Percentiles rank a stretch among this genome's conserved stretches.
Evolutionary conservation across 2,113 vertebrate genomes (phyloP).

Genomic region (Chaenogobius annularis): DNA sequence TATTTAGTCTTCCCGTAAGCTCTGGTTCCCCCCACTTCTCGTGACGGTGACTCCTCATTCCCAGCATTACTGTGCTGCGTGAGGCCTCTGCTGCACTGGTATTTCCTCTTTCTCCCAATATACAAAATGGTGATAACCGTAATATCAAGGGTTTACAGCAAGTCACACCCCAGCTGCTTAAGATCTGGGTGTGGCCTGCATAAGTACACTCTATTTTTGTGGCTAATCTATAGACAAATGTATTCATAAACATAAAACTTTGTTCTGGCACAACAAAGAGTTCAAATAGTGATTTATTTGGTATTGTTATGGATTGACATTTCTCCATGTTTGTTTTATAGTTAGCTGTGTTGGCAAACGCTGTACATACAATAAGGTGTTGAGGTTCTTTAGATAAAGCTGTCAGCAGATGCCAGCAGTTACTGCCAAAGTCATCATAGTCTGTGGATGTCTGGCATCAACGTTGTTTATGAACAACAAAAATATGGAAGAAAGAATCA

Average conservation of each 20-base stretch:
- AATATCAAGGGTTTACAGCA: constrained; percentile 1
- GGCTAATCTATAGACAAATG: not conserved
- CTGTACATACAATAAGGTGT: not conserved
- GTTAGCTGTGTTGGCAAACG: not conserved
- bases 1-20: constrained; percentile 64
- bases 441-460: not conserved
- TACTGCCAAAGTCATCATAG: not conserved
- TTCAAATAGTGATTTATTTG: not conserved
- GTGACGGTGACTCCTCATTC: constrained; percentile 62
- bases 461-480: constrained; percentile 1
- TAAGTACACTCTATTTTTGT: not conserved
- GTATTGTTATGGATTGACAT: not conserved
- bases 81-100: constrained; percentile 46
- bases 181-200: not conserved
- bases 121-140: constrained; percentile 10
- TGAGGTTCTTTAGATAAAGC: constrained; percentile 8
- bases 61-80: constrained; percentile 65
- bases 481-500: constrained; percentile 1
- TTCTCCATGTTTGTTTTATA: constrained; percentile 1
- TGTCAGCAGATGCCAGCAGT: constrained; percentile 4
- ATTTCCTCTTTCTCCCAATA: constrained; percentile 36
- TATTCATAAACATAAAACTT: not conserved
- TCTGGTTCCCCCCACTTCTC: constrained; percentile 28
- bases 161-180: not conserved
- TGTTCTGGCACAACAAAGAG: not conserved